A percentile compares a stretch with the other conserved stretches of the same genome.
phyloP scores from a whole-genome alignment of 2,888 invertebrate genomes.

The Dolichopus griseipennis region DNA sequence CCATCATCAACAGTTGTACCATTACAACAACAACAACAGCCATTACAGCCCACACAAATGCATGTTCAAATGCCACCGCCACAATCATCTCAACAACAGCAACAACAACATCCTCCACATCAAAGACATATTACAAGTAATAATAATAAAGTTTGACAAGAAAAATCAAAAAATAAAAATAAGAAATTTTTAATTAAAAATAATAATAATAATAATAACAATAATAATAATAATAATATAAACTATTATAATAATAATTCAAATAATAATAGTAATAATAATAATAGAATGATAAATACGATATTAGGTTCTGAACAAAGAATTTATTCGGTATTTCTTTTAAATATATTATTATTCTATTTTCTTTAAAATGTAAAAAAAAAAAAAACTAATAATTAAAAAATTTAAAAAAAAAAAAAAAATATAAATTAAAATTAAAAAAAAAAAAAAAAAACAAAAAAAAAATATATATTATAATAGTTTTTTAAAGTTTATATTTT shows the following conservation, averaged over 20 bases:
- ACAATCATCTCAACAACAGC: background rate
- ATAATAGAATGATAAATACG: background rate
- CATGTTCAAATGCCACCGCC: constrained; percentile 6
- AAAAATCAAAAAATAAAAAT: background rate
- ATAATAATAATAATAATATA: background rate
- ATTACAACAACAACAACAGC: background rate
- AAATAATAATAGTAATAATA: background rate
- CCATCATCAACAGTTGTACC: background rate
- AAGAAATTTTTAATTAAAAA: constrained; percentile 6
- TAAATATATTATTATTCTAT: constrained; percentile 1
- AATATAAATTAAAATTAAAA: no score
- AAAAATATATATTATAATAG: no score
- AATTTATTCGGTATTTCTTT: constrained; percentile 1
- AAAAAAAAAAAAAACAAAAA: no score
- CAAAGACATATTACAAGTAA: background rate
- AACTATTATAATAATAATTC: background rate
- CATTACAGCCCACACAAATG: background rate
- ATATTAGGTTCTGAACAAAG: background rate
- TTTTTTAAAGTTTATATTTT: no score
- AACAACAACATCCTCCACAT: background rate
- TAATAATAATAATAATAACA: background rate
- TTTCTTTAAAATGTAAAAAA: background rate
- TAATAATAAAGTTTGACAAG: constrained; percentile 3
- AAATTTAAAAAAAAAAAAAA: no score
- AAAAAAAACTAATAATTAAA: no score